Evolutionary conservation across 2,888 invertebrate species (phyloP).

Genomic region (Nowickia ferox): DNA sequence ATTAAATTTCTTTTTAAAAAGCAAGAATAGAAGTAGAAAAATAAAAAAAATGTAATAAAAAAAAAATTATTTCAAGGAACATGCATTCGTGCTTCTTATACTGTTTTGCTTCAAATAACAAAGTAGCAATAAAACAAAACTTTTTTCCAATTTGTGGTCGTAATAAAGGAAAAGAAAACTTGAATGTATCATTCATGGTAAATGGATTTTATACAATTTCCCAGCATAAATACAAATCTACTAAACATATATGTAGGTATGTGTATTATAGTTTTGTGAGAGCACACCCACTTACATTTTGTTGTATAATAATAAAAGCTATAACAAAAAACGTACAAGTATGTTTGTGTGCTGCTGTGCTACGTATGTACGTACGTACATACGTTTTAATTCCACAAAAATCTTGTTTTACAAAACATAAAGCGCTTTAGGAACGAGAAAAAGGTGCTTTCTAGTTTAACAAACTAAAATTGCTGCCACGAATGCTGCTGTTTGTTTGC

Average conservation of each 20-base stretch:
- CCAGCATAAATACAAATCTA: background rate
- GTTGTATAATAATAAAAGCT: background rate
- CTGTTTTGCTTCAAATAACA: background rate
- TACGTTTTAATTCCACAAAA: background rate
- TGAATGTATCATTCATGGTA: background rate
- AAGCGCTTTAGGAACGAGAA: background rate
- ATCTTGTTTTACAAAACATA: background rate
- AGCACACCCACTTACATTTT: slow-evolving; percentile 2
- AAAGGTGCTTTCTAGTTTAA: background rate
- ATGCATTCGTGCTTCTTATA: slow-evolving; percentile 9
- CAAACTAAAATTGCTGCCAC: background rate
- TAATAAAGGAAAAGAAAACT: background rate
- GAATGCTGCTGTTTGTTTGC: background rate
- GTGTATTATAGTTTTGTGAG: background rate
- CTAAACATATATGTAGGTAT: no score
- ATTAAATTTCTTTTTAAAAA: background rate
- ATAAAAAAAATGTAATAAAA: background rate
- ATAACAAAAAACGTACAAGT: background rate
- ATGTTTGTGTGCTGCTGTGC: background rate
- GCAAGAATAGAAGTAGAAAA: background rate
- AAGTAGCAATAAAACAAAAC: slow-evolving; percentile 1
- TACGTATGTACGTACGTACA: background rate
- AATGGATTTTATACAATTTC: background rate
- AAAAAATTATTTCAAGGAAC: slow-evolving; percentile 2
- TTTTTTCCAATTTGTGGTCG: background rate